Conservation (phyloP, 2,797 vertebrate genomes). For the Novumbra hubbsi region DNA sequence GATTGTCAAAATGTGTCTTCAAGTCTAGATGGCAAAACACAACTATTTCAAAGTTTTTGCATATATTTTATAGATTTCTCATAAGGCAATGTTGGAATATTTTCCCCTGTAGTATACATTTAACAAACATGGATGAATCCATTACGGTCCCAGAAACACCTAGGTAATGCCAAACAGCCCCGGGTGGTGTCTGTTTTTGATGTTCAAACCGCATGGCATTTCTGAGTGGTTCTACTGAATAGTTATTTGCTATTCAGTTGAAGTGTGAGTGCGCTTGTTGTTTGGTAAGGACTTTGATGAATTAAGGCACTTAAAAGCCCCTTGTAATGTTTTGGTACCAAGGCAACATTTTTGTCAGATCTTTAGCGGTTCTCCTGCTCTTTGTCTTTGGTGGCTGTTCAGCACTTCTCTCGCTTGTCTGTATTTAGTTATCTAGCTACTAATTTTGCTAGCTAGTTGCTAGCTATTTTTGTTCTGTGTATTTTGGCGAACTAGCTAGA, state of each 20-base stretch:
- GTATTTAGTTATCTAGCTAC: background rate
- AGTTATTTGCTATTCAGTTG: too few relatives aligned
- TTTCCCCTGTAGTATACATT: constrained; percentile 13
- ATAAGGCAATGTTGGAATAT: constrained; percentile 26
- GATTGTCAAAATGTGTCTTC: constrained; percentile 56
- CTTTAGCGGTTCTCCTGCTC: constrained; percentile 10
- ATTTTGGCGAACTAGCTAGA: background rate
- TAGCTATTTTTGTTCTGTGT: constrained; percentile 15
- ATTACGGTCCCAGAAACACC: constrained; percentile 37
- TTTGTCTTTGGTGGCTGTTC: constrained; percentile 42
- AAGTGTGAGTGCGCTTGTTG: background rate
- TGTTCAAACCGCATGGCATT: background rate
- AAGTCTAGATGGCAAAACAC: constrained; percentile 65
- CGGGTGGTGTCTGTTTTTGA: constrained; percentile 26
- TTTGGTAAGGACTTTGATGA: background rate
- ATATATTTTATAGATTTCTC: constrained; percentile 28
- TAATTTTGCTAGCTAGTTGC: background rate
- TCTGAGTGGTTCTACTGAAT: constrained; percentile 1
- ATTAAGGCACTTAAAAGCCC: constrained; percentile 5
- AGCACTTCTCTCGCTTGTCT: constrained; percentile 15
- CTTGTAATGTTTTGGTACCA: constrained; percentile 17
- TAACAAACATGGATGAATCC: constrained; percentile 26
- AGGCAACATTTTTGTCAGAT: constrained; percentile 7
- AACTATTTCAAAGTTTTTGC: constrained; percentile 29
- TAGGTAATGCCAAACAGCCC: constrained; percentile 37